phyloP scores from a whole-genome alignment of 53 echinoderm and acorn worm species.

The Actinopyga echinites region DNA sequence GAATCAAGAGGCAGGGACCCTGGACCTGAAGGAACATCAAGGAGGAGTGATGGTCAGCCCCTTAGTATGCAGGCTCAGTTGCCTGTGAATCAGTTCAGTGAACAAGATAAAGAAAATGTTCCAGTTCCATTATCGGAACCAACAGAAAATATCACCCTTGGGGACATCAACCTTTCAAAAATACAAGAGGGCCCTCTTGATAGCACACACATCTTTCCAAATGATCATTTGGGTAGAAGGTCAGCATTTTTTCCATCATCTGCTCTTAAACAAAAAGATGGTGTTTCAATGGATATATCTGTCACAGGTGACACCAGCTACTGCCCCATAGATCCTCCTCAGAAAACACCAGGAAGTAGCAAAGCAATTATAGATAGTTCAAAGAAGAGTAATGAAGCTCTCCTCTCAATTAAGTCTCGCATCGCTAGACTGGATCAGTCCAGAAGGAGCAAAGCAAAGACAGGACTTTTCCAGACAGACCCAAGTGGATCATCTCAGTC shows the following conservation, averaged over 20 bases:
- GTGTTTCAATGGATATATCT: neutral
- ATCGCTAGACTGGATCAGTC: neutral
- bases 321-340: neutral
- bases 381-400: neutral
- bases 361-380: neutral
- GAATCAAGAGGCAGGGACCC: neutral
- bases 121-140: neutral
- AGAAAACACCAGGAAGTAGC: neutral
- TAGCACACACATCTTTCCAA: conserved; percentile 10
- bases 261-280: neutral
- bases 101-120: conserved; percentile 7
- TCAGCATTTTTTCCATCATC: conserved; percentile 24
- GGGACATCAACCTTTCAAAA: neutral
- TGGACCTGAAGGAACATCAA: neutral
- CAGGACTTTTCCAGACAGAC: neutral
- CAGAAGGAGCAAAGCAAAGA: neutral
- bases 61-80: no score
- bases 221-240: conserved; percentile 13
- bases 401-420: neutral
- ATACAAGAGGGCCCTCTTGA: neutral
- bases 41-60: neutral
- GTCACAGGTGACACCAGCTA: neutral
- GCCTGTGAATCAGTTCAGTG: no score
- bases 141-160: neutral
- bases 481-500: neutral